A percentile compares a stretch with the other conserved stretches of the same genome.
phyloP scores from a whole-genome alignment of 1,140 invertebrate genomes.

The Neodiprion lecontei region DNA sequence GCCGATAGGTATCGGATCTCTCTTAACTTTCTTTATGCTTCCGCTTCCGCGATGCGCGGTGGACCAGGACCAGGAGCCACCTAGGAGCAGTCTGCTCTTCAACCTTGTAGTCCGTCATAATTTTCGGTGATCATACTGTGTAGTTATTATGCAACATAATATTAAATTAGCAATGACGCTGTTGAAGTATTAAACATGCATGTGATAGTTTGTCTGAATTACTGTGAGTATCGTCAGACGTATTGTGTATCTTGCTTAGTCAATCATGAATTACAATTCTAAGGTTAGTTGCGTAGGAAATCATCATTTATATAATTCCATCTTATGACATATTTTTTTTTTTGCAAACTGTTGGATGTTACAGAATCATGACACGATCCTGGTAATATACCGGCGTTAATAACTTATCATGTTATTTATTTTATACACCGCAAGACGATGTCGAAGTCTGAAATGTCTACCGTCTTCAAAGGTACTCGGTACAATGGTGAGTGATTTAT shows the following conservation, averaged over 20 bases:
- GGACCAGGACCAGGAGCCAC: neutral
- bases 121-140: neutral
- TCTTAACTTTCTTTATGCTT: too few relatives aligned
- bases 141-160: neutral
- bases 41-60: constrained; percentile 26
- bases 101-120: too few relatives aligned
- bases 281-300: neutral
- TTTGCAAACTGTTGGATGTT: constrained; percentile 18
- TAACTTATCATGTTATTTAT: constrained; percentile 50
- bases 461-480: constrained; percentile 36
- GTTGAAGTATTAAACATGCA: neutral
- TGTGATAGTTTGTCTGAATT: neutral
- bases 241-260: too few relatives aligned
- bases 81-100: neutral
- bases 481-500: constrained; percentile 36
- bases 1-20: too few relatives aligned
- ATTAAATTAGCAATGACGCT: too few relatives aligned
- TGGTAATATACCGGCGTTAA: constrained; percentile 14
- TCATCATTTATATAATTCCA: neutral
- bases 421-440: constrained; percentile 34
- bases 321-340: neutral
- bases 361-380: constrained; percentile 29
- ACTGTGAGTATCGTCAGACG: neutral
- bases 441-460: constrained; percentile 38
- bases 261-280: neutral